Conservation (phyloP, 2,113 vertebrate species). For the Promerops cafer region DNA sequence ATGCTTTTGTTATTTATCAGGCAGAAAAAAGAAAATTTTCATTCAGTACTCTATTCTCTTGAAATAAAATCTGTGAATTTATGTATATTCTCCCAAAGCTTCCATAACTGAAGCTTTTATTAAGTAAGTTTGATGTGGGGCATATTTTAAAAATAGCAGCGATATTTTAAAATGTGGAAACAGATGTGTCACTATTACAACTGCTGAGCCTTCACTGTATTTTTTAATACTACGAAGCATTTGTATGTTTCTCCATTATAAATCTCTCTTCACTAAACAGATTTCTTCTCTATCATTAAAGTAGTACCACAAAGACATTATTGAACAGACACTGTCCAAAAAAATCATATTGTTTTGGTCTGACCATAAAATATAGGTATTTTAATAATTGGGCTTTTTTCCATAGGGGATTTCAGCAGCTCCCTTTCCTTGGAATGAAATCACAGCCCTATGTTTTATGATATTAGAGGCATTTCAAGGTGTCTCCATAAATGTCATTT, state of each 20-base stretch:
- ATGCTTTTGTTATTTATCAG: background rate
- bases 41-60: background rate
- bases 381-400: background rate
- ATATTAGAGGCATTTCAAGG: conserved; percentile 34
- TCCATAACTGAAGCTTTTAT: conserved; percentile 6
- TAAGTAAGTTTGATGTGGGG: conserved; percentile 7
- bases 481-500: conserved; percentile 44
- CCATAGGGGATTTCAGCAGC: background rate
- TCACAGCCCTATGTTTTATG: conserved; percentile 13
- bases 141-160: conserved; percentile 2
- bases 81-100: background rate
- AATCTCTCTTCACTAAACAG: background rate
- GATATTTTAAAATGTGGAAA: conserved; percentile 25
- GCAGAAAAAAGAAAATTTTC: background rate
- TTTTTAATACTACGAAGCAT: background rate
- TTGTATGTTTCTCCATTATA: background rate
- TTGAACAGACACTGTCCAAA: background rate
- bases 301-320: background rate
- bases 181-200: background rate
- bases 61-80: background rate
- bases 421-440: conserved; percentile 1
- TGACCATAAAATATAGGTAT: background rate
- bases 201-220: background rate
- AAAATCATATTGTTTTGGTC: background rate
- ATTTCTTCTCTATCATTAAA: background rate